phyloP scores from a whole-genome alignment of 2,888 invertebrate species.

The Hanleya hanleyi region DNA sequence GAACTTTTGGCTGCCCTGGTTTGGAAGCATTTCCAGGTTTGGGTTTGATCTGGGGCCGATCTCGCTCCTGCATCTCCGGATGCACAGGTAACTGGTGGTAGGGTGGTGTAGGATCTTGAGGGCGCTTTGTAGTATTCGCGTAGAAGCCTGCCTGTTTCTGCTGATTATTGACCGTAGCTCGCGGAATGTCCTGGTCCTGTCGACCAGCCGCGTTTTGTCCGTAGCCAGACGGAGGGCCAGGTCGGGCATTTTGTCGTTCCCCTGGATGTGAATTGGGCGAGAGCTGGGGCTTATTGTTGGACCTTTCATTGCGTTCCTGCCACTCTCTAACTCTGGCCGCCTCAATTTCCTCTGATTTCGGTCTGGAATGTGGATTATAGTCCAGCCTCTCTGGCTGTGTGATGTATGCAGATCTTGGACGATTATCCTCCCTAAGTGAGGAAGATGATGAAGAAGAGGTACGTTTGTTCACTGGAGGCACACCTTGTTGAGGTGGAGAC shows the following conservation, averaged over 20 bases:
- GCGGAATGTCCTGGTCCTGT: slow-evolving; percentile 55
- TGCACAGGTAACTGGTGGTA: slow-evolving; percentile 58
- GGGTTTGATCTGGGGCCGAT: slow-evolving; percentile 35
- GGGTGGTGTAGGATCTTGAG: slow-evolving; percentile 55
- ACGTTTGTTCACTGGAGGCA: slow-evolving; percentile 22
- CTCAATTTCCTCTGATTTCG: slow-evolving; percentile 61
- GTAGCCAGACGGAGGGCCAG: slow-evolving; percentile 17
- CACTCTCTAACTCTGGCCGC: slow-evolving; percentile 56
- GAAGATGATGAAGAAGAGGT: slow-evolving; percentile 42
- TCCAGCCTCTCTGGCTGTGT: slow-evolving; percentile 48
- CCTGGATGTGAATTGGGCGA: neutral
- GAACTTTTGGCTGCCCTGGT: slow-evolving; percentile 1
- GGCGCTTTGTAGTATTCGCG: slow-evolving; percentile 59
- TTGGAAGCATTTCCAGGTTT: slow-evolving; percentile 6
- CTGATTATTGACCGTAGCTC: slow-evolving; percentile 62
- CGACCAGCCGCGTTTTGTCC: slow-evolving; percentile 43
- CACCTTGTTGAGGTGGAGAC: slow-evolving; percentile 40
- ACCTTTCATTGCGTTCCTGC: slow-evolving; percentile 50
- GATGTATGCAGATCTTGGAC: slow-evolving; percentile 61
- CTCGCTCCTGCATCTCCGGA: slow-evolving; percentile 37
- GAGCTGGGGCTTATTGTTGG: neutral
- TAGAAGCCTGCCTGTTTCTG: slow-evolving; percentile 61
- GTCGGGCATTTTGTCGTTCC: neutral
- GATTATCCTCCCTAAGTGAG: slow-evolving; percentile 47
- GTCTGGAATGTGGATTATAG: slow-evolving; percentile 41